Percentiles rank a stretch among this genome's conserved stretches.
Conservation (phyloP, 2,113 vertebrate species). For the Mola mola region DNA sequence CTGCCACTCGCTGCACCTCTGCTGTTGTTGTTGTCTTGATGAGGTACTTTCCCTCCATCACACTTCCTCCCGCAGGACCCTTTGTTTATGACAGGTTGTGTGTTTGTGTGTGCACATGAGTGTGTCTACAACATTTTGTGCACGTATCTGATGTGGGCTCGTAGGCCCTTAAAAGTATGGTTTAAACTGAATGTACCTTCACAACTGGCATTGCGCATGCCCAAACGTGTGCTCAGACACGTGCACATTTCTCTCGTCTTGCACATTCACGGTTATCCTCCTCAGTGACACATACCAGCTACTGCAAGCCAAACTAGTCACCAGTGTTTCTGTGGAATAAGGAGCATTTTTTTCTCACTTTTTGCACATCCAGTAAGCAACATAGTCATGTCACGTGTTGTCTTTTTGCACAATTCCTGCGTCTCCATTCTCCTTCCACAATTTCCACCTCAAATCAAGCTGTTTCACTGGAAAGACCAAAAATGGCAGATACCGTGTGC, state of each 20-base stretch:
- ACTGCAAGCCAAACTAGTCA: background rate
- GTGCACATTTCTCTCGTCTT: background rate
- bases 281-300: too few relatives aligned
- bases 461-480: background rate
- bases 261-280: background rate
- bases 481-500: too few relatives aligned
- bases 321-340: background rate
- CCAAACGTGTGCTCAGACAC: too few relatives aligned
- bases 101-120: conserved; percentile 14
- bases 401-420: conserved; percentile 65
- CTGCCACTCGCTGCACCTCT: conserved; percentile 64
- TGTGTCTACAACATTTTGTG: conserved; percentile 13
- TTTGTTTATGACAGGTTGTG: conserved; percentile 59
- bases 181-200: conserved; percentile 19
- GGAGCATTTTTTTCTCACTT: background rate
- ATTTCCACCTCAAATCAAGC: too few relatives aligned
- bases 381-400: conserved; percentile 24
- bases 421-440: conserved; percentile 56
- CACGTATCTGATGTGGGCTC: conserved; percentile 34
- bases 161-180: conserved; percentile 38
- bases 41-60: conserved; percentile 68
- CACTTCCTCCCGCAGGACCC: conserved; percentile 75
- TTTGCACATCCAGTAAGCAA: conserved; percentile 1
- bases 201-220: background rate
- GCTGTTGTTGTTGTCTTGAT: conserved; percentile 73